Evolutionary conservation across 2,888 invertebrate genomes (phyloP), one percentile per base, ranked within the genome.

Genomic region (Sclerodermus sp.): DNA sequence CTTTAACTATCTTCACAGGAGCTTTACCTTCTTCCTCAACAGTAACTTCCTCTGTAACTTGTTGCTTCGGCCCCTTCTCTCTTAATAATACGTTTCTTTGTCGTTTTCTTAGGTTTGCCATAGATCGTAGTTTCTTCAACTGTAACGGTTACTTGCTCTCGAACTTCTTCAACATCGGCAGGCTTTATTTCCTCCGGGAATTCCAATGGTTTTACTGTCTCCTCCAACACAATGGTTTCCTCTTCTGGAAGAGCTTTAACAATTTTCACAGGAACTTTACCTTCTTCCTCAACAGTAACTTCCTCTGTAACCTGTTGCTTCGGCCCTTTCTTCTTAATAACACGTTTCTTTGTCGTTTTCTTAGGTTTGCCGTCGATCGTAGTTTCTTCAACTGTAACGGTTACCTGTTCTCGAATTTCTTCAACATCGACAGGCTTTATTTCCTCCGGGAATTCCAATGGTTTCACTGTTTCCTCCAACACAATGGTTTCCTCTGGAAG

Each of bases 1-100:
- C 39, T 16, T 74, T 73, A 1, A 82, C 74, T 45, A 77, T 75
- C 39, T 77, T 75, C 47, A 77, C 68, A 8, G 75, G 81, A 55
- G 77, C 68, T 64, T 82, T 78, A 42, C 79, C 79, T 50, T 80
- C 80, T 62, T 81, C 80, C 38, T 62, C 56, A 0, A 64, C 38
- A 13, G 58, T 67, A 34, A 50, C 47, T 45, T 58, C 57, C 8
- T 42, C 63, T n/a, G 43, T 56, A 12, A 60, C 44, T 45, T 55
- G 58, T 50, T 57, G 55, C 40, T 58, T 74, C 1, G 64, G 60
- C 0, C 77, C 79, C 5, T 72, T 30, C 1, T 23, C 23, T 23
- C 23, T 69, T 61, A 18, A 75, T 5, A 70, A 76, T 53, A 14
- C 65, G 47, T 45, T 60, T 48, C 53, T 66, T 55, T 0, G 60